Evolutionary conservation across 2,113 vertebrate genomes (phyloP), one percentile per base, ranked within the genome.

Genomic region (Asarcornis scutulata): DNA sequence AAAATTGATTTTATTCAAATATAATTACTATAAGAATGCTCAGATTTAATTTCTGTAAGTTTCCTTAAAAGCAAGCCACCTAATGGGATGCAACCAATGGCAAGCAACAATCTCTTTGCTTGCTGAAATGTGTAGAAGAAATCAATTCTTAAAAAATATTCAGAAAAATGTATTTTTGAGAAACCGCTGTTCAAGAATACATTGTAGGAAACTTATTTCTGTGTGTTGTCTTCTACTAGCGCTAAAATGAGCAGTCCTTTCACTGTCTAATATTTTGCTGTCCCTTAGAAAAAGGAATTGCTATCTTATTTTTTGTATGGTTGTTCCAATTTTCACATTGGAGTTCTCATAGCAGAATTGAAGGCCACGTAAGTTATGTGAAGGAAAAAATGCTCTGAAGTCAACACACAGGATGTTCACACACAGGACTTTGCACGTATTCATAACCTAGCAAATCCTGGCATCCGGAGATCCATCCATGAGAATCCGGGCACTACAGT

Each of bases 1-100:
- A 83, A 91, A 97, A 93, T 53, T 94, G 73, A 95, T 95, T 89
- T 96, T 91, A 74, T 91, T 86, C 34, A 84, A 95, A 91, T 62
- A 60, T 80, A 94, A 97, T 97, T 96, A 86, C 56, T 74, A 16
- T n/a, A 69, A 48, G 55, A 88, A 82, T 66, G 48, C 17, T 82
- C 88, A 95, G 96, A 97, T 83, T 73, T 83, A 36, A 91, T 97
- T 88, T 93, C 67, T 63, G 40, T 94, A 86, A 71, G 66, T 90
- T 94, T 97, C 91, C 91, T 69, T 85, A 78, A 52, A 95, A 96
- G 81, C 83, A 95, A 95, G 94, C 52, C 63, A 95, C 48, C 50
- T 59, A 48, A 46, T 62, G 29, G 11, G 11, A 5, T 69, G 34
- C 40, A 40, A 40, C 40, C 40, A 79, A 7, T 20, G 9, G 13